Percentiles rank a stretch among this genome's conserved stretches.
These are phyloP conservation scores for Brachirus orientalis DNA, from an alignment of 2,113 vertebrate species.

Conservation along the genomic window DNA sequence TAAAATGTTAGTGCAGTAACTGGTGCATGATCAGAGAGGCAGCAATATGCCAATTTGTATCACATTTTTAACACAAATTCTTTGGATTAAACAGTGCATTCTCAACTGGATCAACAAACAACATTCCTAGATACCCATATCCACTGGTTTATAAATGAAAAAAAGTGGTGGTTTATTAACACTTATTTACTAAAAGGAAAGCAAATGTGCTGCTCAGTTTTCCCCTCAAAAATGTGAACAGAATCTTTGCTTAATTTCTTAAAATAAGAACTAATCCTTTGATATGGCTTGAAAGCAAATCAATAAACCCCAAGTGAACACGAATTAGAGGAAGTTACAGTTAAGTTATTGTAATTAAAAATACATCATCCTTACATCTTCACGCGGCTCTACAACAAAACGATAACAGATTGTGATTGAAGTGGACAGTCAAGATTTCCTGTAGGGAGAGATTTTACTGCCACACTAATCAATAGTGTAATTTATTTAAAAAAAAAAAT, in stretches of 20 bases:
- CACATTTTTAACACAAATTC: too few relatives aligned
- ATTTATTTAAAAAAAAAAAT: too few relatives aligned
- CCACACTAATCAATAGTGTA: constrained; percentile 23
- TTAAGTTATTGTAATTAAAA: constrained; percentile 7
- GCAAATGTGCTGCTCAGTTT: neutral
- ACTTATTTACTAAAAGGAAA: neutral
- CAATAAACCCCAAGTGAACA: neutral
- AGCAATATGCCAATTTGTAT: too few relatives aligned
- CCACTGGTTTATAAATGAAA: too few relatives aligned
- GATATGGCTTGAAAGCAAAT: constrained; percentile 11
- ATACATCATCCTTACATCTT: neutral
- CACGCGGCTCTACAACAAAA: neutral
- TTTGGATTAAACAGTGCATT: too few relatives aligned
- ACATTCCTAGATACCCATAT: too few relatives aligned
- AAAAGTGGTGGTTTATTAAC: neutral
- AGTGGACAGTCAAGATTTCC: too few relatives aligned
- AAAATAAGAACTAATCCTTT: constrained; percentile 1
- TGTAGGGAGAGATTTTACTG: constrained; percentile 8
- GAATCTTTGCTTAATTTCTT: neutral
- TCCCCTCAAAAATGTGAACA: neutral
- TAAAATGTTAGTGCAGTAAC: too few relatives aligned
- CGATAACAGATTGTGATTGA: too few relatives aligned
- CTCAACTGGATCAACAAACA: too few relatives aligned
- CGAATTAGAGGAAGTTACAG: constrained; percentile 1
- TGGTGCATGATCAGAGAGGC: too few relatives aligned